Evolutionary conservation across 2,797 vertebrate genomes (phyloP).

Genomic region (Gouania willdenowi): DNA sequence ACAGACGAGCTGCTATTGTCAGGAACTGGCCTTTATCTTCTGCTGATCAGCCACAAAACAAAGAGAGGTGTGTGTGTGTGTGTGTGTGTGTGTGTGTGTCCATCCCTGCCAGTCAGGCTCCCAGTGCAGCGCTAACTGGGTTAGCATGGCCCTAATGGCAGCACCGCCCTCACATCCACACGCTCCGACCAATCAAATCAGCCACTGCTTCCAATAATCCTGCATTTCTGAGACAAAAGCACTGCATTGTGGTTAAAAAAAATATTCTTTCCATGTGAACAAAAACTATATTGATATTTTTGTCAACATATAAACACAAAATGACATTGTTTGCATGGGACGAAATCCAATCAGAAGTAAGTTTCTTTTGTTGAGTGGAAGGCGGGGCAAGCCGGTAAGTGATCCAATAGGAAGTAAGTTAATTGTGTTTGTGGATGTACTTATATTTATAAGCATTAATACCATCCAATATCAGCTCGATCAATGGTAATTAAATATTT

Average conservation of each 20-base stretch:
- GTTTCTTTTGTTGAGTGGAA: too few relatives aligned
- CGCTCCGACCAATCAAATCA: conserved; percentile 18
- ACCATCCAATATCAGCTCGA: too few relatives aligned
- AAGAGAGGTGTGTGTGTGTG: conserved; percentile 36
- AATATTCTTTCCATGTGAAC: conserved; percentile 9
- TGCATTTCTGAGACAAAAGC: conserved; percentile 36
- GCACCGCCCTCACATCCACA: conserved; percentile 20
- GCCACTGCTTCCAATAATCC: conserved; percentile 56
- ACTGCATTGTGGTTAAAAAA: conserved; percentile 46
- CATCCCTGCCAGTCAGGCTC: conserved; percentile 54
- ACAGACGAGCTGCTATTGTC: conserved; percentile 54
- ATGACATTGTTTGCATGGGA: too few relatives aligned
- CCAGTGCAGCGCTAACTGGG: conserved; percentile 66
- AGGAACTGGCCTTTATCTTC: conserved; percentile 68
- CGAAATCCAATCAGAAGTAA: too few relatives aligned
- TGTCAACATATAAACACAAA: conserved; percentile 8
- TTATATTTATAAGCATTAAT: too few relatives aligned
- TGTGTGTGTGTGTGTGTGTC: conserved; percentile 21
- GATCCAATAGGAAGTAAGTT: too few relatives aligned
- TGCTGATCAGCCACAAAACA: conserved; percentile 60
- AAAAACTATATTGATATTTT: too few relatives aligned
- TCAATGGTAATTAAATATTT: too few relatives aligned
- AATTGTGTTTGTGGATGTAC: too few relatives aligned
- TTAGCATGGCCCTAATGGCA: conserved; percentile 69
- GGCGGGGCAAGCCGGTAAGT: too few relatives aligned